These are phyloP conservation scores for Phylloscopus whistleri DNA, from an alignment of 2,113 vertebrate genomes.

Conservation along the genomic window DNA sequence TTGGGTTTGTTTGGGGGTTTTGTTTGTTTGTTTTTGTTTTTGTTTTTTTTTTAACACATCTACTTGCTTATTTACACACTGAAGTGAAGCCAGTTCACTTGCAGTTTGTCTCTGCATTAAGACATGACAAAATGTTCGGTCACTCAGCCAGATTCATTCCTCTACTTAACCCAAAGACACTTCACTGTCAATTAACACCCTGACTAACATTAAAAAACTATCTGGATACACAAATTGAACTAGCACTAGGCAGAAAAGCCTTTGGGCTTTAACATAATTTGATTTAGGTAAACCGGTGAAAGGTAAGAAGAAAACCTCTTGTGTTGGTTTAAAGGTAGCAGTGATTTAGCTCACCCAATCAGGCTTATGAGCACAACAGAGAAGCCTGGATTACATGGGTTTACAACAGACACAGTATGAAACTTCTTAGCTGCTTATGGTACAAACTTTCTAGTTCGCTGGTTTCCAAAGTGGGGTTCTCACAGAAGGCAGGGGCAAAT, in stretches of 20 bases:
- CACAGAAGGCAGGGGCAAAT: neutral
- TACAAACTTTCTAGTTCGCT: neutral
- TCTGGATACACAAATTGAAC: neutral
- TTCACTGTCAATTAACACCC: conserved; percentile 27
- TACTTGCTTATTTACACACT: neutral
- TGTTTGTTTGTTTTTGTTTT: too few relatives aligned
- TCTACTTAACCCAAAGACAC: neutral
- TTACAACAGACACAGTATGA: neutral
- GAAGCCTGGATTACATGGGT: neutral
- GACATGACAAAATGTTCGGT: neutral
- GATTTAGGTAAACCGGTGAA: conserved; percentile 9
- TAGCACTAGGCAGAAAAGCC: neutral
- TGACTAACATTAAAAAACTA: conserved; percentile 20
- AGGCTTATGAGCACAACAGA: neutral
- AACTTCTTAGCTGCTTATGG: neutral
- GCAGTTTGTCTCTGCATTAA: neutral
- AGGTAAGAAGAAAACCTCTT: neutral
- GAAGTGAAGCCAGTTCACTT: neutral
- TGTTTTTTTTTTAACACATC: neutral
- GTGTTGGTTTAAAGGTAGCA: neutral
- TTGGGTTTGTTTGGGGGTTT: too few relatives aligned
- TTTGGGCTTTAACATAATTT: neutral
- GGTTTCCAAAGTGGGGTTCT: neutral
- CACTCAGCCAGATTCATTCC: neutral
- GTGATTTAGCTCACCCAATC: neutral